Conservation (phyloP, 2,113 vertebrate species). For the Narcine bancroftii region DNA sequence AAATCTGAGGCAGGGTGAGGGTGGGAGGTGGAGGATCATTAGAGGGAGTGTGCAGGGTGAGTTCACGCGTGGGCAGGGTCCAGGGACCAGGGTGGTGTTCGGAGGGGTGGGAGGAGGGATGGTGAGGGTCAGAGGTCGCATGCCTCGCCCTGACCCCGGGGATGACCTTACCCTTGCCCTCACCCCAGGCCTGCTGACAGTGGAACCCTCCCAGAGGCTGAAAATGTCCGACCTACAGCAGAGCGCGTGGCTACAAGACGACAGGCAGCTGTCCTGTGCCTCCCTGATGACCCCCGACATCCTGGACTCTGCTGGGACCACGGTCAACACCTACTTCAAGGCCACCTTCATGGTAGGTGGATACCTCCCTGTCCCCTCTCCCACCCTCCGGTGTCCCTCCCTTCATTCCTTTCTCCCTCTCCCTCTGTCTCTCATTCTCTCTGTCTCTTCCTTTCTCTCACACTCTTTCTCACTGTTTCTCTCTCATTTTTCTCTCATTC, state of each 20-base stretch:
- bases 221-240: slow-evolving; percentile 72
- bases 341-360: slow-evolving; percentile 81
- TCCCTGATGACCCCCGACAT: slow-evolving; percentile 80
- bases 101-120: too few relatives aligned
- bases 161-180: not conserved
- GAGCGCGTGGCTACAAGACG: slow-evolving; percentile 79
- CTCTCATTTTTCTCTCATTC: not conserved
- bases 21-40: too few relatives aligned
- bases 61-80: too few relatives aligned
- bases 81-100: too few relatives aligned
- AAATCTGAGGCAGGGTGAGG: too few relatives aligned
- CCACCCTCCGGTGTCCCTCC: too few relatives aligned
- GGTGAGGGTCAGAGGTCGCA: too few relatives aligned
- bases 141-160: too few relatives aligned
- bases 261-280: slow-evolving; percentile 73
- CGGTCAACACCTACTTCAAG: slow-evolving; percentile 77
- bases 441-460: not conserved
- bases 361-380: not conserved
- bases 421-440: too few relatives aligned
- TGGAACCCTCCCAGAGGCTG: slow-evolving; percentile 72
- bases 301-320: slow-evolving; percentile 73
- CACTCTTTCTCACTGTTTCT: not conserved
- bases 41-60: too few relatives aligned
- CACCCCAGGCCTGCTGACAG: slow-evolving; percentile 68
- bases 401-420: too few relatives aligned